phyloP scores from a whole-genome alignment of 1,140 invertebrate species.

The Heterodera carotae region DNA sequence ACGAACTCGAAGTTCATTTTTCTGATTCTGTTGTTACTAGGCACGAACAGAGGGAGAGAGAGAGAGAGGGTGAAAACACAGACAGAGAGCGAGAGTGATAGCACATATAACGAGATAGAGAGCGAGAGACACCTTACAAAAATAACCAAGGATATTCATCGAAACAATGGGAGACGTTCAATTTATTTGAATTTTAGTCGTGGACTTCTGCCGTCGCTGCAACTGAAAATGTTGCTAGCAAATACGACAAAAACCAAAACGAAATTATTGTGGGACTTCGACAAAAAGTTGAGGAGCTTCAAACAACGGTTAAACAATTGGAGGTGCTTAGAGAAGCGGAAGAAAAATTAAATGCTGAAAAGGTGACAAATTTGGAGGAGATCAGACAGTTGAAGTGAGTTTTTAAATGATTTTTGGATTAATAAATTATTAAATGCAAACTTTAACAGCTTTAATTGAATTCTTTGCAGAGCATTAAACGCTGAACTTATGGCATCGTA shows the following conservation, averaged over 20 bases:
- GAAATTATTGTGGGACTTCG: background rate
- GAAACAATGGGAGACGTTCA: too few relatives aligned
- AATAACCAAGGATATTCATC: too few relatives aligned
- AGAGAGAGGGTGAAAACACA: too few relatives aligned
- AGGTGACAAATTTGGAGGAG: constrained; percentile 5
- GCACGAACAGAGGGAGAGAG: too few relatives aligned
- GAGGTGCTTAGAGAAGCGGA: background rate
- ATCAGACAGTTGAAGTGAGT: constrained; percentile 8
- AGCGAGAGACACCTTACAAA: too few relatives aligned
- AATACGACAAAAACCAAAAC: background rate
- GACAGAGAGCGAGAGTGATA: too few relatives aligned
- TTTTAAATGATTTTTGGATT: too few relatives aligned
- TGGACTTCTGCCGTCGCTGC: background rate
- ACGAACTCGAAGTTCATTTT: constrained; percentile 34
- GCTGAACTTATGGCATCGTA: constrained; percentile 31
- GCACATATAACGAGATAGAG: too few relatives aligned
- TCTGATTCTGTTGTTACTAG: too few relatives aligned
- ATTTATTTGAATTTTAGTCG: constrained; percentile 10
- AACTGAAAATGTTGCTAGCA: background rate
- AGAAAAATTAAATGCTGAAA: constrained; percentile 1
- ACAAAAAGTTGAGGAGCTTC: background rate
- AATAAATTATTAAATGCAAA: too few relatives aligned
- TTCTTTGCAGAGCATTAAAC: constrained; percentile 2
- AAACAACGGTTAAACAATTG: background rate
- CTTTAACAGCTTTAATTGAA: too few relatives aligned